Evolutionary conservation across 2,888 invertebrate genomes (phyloP), one percentile per base, ranked within the genome.

Genomic region (Gastracanthus pulcherrimus): DNA sequence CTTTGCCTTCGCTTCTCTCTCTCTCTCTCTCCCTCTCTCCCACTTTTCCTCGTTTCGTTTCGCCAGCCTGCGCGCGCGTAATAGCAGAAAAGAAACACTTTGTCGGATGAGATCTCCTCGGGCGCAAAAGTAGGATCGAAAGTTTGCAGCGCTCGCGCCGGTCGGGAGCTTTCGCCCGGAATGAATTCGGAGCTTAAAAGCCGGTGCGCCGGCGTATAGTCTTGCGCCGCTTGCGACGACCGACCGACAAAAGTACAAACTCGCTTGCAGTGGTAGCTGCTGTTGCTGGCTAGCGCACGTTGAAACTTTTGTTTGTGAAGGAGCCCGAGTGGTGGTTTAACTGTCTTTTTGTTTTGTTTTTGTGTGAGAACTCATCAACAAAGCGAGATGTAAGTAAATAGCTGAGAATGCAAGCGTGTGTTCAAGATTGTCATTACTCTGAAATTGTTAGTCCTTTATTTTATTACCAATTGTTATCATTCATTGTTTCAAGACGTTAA

Each of bases 71-170:
- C 80, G n/a, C 16, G 38, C 60, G 19, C 13, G 23, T 34, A 45
- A 38, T 29, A 26, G 29, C 6, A 29, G 70, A 67, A 83, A 84
- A 83, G 84, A 80, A 84, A 84, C 84, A 84, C 84, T 83, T 84
- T 81, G 84, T 82, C 71, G 78, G 55, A 51, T 48, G 51, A 69
- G 31, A 69, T 69, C 69, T 69, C 51, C 55, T 31, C 23, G 55
- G 7, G 55, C n/a, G 70, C 36, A 45, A 38, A 60, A 31, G 34
- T 48, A 48, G 64, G 60, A 74, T 74, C 70, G 77, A 72, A 83
- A 84, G 80, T 84, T 81, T 71, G 55, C 51, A 69, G 77, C 64
- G 79, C 76, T 79, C 75, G 38, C 60, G 64, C 75, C 19, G 72
- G 29, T 0, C n/a, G n/a, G 16, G n/a, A 3, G 45, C 82, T 81